Evolutionary conservation across 1,140 invertebrate species (phyloP).

Genomic region (Coenobita brevimanus): DNA sequence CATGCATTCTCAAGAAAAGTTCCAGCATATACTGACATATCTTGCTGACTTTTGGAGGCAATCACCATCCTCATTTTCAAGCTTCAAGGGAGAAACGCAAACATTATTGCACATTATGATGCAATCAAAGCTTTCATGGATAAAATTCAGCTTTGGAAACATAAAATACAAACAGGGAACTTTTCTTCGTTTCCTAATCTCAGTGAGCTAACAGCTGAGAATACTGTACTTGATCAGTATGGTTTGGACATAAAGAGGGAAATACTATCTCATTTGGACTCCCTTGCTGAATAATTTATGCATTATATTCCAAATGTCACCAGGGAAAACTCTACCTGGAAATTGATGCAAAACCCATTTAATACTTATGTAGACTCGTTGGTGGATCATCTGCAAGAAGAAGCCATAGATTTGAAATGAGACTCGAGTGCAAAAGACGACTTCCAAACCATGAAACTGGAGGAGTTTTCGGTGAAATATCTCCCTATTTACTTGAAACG

Average conservation of each 20-base stretch:
- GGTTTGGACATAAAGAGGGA: conserved; percentile 2
- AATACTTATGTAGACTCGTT: conserved; percentile 34
- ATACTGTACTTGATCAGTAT: neutral
- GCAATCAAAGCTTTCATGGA: too few species aligned
- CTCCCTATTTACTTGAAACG: conserved; percentile 41
- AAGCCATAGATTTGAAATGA: conserved; percentile 54
- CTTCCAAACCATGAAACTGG: conserved; percentile 45
- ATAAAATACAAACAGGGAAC: too few species aligned
- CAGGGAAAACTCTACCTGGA: too few species aligned
- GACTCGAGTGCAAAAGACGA: conserved; percentile 36
- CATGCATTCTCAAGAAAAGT: neutral
- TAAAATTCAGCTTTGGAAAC: too few species aligned
- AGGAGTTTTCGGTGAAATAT: conserved; percentile 45
- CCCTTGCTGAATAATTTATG: conserved; percentile 48
- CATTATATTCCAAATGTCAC: too few species aligned
- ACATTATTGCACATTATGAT: too few species aligned
- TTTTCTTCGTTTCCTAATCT: too few species aligned
- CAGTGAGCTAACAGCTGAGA: too few species aligned
- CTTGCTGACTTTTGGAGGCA: neutral
- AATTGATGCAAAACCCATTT: too few species aligned
- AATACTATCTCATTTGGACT: too few species aligned
- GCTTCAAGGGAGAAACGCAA: neutral
- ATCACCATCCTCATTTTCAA: neutral
- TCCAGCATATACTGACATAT: too few species aligned
- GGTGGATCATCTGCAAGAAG: conserved; percentile 33